A percentile compares a stretch with the other conserved stretches of the same genome.
Evolutionary conservation across 2,113 vertebrate genomes (phyloP).

Genomic region (Formicarius rufipectus): DNA sequence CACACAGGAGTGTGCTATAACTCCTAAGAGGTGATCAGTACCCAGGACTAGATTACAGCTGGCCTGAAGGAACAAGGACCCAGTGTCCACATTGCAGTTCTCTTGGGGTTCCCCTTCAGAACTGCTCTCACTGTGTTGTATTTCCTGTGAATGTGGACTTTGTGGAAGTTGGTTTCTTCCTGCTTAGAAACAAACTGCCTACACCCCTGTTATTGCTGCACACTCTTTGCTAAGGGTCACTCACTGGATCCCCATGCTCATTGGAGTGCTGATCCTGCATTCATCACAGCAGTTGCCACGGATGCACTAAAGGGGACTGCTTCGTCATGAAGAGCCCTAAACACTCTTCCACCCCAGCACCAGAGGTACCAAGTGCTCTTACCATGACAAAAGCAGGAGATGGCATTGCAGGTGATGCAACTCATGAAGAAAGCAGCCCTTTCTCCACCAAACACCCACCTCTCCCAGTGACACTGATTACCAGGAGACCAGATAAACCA

Average conservation of each 20-base stretch:
- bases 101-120: not conserved
- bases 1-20: fast-evolving
- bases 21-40: not conserved
- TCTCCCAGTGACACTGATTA: not conserved
- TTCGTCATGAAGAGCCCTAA: not conserved
- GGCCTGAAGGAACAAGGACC: not conserved
- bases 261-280: not conserved
- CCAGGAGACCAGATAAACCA: not conserved
- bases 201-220: not conserved
- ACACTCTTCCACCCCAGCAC: not conserved
- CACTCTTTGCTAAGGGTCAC: not conserved
- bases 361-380: not conserved
- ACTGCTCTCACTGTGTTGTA: not conserved
- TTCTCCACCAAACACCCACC: not conserved
- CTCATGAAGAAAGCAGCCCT: not conserved
- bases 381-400: not conserved
- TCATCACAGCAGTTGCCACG: not conserved
- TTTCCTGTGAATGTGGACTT: not conserved
- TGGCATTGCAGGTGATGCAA: not conserved
- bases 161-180: not conserved
- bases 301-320: not conserved
- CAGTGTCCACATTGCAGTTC: not conserved
- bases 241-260: fast-evolving
- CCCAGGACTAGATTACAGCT: no score
- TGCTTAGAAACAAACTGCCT: not conserved